These are phyloP conservation scores for Drosophila repletoides DNA, from an alignment of 1,140 invertebrate species.

Conservation along the genomic window DNA sequence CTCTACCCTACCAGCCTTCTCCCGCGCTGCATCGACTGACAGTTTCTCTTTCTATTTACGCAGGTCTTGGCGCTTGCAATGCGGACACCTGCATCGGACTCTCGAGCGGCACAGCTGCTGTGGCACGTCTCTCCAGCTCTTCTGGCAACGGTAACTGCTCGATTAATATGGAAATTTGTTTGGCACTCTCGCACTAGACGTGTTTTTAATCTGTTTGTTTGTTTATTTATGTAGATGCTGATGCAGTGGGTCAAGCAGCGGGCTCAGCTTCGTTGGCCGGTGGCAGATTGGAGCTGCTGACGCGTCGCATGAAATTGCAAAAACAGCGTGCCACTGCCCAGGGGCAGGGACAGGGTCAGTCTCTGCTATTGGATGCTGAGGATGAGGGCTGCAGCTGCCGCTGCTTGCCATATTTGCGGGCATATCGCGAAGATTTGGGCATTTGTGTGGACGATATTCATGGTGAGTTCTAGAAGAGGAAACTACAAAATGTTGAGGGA, in stretches of 20 bases:
- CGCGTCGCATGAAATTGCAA: conserved; percentile 62
- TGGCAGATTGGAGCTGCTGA: conserved; percentile 55
- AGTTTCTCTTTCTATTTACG: conserved; percentile 31
- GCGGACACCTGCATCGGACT: conserved; percentile 84
- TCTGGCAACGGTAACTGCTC: conserved; percentile 61
- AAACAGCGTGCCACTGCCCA: conserved; percentile 1
- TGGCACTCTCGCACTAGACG: conserved; percentile 16
- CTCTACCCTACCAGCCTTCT: too few species aligned
- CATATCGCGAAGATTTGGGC: conserved; percentile 87
- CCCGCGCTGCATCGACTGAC: too few species aligned
- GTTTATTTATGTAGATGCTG: conserved; percentile 18
- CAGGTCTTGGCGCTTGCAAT: conserved; percentile 66
- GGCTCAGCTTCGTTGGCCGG: conserved; percentile 51
- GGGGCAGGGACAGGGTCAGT: neutral
- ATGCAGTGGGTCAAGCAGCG: conserved; percentile 53
- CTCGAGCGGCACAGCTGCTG: conserved; percentile 84
- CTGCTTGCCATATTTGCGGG: conserved; percentile 85
- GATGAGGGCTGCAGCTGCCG: conserved; percentile 85
- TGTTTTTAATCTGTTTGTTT: conserved; percentile 47
- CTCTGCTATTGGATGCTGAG: neutral
- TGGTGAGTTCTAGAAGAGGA: conserved; percentile 85
- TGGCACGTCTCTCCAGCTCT: conserved; percentile 43
- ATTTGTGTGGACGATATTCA: conserved; percentile 89
- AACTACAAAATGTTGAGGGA: too few species aligned
- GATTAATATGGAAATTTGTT: conserved; percentile 58